A percentile compares a stretch with the other conserved stretches of the same genome.
phyloP scores from a whole-genome alignment of 1,140 invertebrate genomes.

The Polypedilum vanderplanki region DNA sequence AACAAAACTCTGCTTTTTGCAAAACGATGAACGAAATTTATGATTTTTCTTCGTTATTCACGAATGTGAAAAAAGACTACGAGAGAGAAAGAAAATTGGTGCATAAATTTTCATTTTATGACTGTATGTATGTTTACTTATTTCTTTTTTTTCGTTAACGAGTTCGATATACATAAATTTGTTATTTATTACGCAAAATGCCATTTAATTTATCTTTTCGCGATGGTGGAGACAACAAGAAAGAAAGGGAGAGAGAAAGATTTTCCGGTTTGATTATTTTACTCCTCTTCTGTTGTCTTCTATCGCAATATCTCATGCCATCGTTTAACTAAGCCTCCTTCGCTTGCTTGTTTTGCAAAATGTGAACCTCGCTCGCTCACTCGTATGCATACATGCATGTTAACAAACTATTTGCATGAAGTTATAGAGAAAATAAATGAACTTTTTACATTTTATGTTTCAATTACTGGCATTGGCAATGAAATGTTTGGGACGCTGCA shows the following conservation, averaged over 20 bases:
- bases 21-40: background rate
- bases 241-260: background rate
- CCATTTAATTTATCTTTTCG: slow-evolving; percentile 22
- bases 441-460: slow-evolving; percentile 20
- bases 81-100: slow-evolving; percentile 22
- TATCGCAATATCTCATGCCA: slow-evolving; percentile 17
- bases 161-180: slow-evolving; percentile 28
- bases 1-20: background rate
- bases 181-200: slow-evolving; percentile 27
- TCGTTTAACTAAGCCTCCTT: background rate
- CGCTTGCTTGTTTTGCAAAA: slow-evolving; percentile 2
- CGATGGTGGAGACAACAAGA: slow-evolving; percentile 20
- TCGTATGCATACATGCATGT: slow-evolving; percentile 6
- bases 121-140: background rate
- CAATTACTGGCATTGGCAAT: slow-evolving; percentile 6
- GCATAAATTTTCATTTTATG: slow-evolving; percentile 29
- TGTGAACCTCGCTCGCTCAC: background rate
- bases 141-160: slow-evolving; percentile 25
- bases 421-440: slow-evolving; percentile 19
- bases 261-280: slow-evolving; percentile 23
- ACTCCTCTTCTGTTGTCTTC: background rate
- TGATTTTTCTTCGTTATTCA: slow-evolving; percentile 24
- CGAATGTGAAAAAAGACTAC: background rate
- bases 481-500: too few species aligned
- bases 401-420: slow-evolving; percentile 29